Conservation (phyloP, 2,113 vertebrate genomes). For the Lepus europaeus region DNA sequence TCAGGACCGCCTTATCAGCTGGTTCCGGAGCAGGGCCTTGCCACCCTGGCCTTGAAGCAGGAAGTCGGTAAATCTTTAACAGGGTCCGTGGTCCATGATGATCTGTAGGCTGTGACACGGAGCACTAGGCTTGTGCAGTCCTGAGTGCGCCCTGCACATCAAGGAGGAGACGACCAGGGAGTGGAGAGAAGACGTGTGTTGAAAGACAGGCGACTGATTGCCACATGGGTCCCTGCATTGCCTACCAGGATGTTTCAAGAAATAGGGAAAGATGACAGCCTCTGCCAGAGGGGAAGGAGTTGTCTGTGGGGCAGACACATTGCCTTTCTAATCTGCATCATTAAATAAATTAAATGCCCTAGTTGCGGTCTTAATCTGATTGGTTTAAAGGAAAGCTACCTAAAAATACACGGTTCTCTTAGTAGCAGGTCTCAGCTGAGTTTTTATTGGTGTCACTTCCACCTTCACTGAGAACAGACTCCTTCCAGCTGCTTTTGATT, state of each 20-base stretch:
- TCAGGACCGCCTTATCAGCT: conserved; percentile 63
- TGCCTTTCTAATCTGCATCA: conserved; percentile 1
- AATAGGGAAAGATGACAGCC: neutral
- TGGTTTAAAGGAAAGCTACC: neutral
- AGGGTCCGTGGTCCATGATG: conserved; percentile 50
- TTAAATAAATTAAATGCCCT: neutral
- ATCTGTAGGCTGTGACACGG: neutral
- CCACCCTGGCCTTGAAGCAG: conserved; percentile 63
- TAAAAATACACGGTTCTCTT: neutral
- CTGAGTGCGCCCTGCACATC: neutral
- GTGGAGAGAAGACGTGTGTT: neutral
- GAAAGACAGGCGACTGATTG: neutral
- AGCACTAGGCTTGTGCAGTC: neutral
- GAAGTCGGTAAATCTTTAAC: conserved; percentile 81
- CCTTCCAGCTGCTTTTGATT: neutral
- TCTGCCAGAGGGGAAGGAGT: neutral
- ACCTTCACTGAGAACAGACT: neutral
- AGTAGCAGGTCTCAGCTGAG: neutral
- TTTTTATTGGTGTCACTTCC: neutral
- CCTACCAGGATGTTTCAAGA: neutral
- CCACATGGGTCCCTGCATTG: neutral
- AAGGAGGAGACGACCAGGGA: neutral
- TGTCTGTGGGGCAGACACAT: neutral
- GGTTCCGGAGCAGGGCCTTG: conserved; percentile 43
- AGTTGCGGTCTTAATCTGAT: neutral